Evolutionary conservation across 1,140 invertebrate species (phyloP), one percentile per base, ranked within the genome.

Genomic region (Mesaphorura yosii): DNA sequence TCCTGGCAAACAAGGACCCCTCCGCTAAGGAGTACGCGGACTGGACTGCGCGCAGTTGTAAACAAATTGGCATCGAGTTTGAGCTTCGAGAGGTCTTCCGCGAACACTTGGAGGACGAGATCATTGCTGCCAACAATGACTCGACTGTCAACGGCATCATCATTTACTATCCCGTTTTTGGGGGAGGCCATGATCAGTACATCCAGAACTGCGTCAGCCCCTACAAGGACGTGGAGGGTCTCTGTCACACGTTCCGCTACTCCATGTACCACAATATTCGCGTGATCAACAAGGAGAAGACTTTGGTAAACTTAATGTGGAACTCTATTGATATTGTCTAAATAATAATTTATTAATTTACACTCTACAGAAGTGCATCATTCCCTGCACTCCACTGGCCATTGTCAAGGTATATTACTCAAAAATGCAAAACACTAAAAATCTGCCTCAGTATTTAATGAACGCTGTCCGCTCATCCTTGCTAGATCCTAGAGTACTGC

Each of bases 231-330:
- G 58, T 60, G 3, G 58, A 60, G 29, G 58, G 58, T 23, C 48
- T 60, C 6, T 60, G 54, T 46, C 54, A 57, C 26, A 44, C 39
- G 41, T 57, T 53, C 40, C 26, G 51, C 2, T 60, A 34, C 34
- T 57, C 56, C 38, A 60, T 60, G 58, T 60, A 60, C 29, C 58
- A 60, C 44, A 60, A 60, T 39, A 48, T 57, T 31, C 54, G 58
- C 23, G 56, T 53, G 29, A 22, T 57, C n/a, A 51, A 60, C 34
- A 23, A 47, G 49, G 54, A 7, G 3, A 53, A 54, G 20, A 38
- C 47, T 3, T 28, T 44, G 5, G n/a, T n/a, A n/a, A n/a, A n/a
- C n/a, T n/a, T n/a, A n/a, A n/a, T n/a, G n/a, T n/a, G n/a, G n/a
- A n/a, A n/a, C n/a, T n/a, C n/a, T n/a, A n/a, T n/a, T n/a, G n/a